A percentile compares a stretch with the other conserved stretches of the same genome.
Conservation (phyloP, 1,140 invertebrate species). For the Neodiprion pinetum region DNA sequence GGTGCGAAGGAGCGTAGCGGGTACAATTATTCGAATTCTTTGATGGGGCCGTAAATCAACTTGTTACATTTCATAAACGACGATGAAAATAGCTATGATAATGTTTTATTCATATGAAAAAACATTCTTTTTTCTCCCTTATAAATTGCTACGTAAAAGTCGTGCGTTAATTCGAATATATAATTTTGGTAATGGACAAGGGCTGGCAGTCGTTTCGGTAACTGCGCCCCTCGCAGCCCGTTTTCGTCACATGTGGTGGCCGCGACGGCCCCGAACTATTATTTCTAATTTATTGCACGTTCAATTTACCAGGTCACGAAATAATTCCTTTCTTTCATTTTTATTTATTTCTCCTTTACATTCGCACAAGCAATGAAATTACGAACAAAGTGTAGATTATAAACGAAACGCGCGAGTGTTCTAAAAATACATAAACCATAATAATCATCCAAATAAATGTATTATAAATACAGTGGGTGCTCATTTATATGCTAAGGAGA, state of each 20-base stretch:
- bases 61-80: not conserved
- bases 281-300: not conserved
- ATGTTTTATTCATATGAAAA: not conserved
- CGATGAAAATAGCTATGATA: too few relatives aligned
- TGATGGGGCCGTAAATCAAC: not conserved
- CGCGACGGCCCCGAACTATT: not conserved
- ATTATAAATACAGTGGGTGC: too few relatives aligned
- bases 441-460: too few relatives aligned
- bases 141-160: not conserved
- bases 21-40: too few relatives aligned
- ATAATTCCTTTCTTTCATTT: too few relatives aligned
- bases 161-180: not conserved
- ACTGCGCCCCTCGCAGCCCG: not conserved
- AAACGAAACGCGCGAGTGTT: too few relatives aligned
- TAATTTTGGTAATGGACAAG: slow-evolving; percentile 1
- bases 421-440: too few relatives aligned
- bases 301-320: not conserved
- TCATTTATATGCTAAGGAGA: too few relatives aligned
- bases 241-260: not conserved
- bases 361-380: too few relatives aligned
- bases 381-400: too few relatives aligned
- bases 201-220: not conserved
- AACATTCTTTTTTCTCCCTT: not conserved
- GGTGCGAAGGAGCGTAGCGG: too few relatives aligned
- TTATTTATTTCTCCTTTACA: too few relatives aligned